phyloP scores from a whole-genome alignment of 2,888 invertebrate genomes.

The Caenorhabditis panamensis region DNA sequence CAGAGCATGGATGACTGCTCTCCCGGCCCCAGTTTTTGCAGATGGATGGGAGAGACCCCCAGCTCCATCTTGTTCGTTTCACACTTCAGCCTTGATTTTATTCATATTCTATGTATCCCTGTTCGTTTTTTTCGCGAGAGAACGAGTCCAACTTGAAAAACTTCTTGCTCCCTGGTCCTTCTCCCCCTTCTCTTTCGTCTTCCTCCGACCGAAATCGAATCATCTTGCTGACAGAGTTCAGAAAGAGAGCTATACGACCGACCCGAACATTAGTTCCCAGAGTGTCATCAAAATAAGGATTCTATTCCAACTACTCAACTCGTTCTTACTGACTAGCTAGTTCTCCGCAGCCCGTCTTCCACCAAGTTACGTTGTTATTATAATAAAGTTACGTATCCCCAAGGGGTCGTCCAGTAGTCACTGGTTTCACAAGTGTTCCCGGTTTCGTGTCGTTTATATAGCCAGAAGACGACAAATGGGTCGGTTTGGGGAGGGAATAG shows the following conservation, averaged over 20 bases:
- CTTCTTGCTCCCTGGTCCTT: not conserved
- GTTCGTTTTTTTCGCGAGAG: conserved; percentile 4
- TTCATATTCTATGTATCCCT: conserved; percentile 20
- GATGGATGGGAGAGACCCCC: conserved; percentile 26
- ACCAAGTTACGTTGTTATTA: conserved; percentile 51
- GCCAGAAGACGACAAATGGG: conserved; percentile 10
- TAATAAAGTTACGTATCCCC: conserved; percentile 51
- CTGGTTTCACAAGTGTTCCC: conserved; percentile 33
- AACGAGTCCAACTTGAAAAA: conserved; percentile 19
- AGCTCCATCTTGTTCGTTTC: conserved; percentile 14
- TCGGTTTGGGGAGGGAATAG: not conserved
- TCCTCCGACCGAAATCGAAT: conserved; percentile 22
- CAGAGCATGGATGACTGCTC: conserved; percentile 41
- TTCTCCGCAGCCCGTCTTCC: not conserved
- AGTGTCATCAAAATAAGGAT: conserved; percentile 45
- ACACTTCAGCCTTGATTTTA: conserved; percentile 13
- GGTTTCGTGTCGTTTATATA: conserved; percentile 34
- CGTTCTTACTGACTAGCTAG: not conserved
- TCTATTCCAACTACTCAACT: conserved; percentile 4
- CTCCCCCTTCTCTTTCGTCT: not conserved
- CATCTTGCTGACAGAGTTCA: conserved; percentile 19
- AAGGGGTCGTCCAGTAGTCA: conserved; percentile 42
- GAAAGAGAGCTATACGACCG: conserved; percentile 38
- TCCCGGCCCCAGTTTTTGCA: conserved; percentile 36
- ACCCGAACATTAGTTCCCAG: conserved; percentile 38